A percentile compares a stretch with the other conserved stretches of the same genome.
phyloP scores from a whole-genome alignment of 1,140 invertebrate genomes.

The Watersipora subatra region DNA sequence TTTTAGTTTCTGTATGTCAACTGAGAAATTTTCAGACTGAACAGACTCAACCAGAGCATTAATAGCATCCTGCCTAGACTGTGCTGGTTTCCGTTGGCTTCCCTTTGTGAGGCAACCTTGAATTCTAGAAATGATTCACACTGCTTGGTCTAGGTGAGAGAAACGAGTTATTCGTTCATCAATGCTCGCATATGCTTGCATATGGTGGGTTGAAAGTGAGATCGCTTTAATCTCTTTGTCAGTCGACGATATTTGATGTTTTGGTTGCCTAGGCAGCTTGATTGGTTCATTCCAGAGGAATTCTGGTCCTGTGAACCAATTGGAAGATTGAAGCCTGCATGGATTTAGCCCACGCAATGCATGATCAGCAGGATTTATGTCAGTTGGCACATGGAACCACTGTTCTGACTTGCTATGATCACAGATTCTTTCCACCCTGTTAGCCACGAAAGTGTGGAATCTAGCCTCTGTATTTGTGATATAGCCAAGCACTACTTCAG shows the following conservation, averaged over 20 bases:
- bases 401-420: background rate
- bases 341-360: background rate
- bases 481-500: background rate
- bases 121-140: background rate
- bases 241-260: background rate
- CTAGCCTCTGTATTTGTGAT: background rate
- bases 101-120: background rate
- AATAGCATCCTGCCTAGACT: background rate
- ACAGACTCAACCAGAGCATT: background rate
- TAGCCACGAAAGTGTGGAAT: background rate
- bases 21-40: background rate
- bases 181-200: too few species aligned
- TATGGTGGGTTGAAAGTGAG: background rate
- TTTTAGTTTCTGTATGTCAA: background rate
- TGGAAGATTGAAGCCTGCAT: background rate
- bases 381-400: background rate
- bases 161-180: background rate
- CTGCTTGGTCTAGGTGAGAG: background rate
- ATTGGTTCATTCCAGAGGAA: slow-evolving; percentile 2
- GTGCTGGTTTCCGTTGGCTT: background rate
- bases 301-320: slow-evolving; percentile 3
- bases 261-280: background rate
- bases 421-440: background rate
- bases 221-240: background rate
- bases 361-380: background rate